Evolutionary conservation across 1,140 invertebrate species (phyloP), one percentile per base, ranked within the genome.

Genomic region (Bacillus rossius): DNA sequence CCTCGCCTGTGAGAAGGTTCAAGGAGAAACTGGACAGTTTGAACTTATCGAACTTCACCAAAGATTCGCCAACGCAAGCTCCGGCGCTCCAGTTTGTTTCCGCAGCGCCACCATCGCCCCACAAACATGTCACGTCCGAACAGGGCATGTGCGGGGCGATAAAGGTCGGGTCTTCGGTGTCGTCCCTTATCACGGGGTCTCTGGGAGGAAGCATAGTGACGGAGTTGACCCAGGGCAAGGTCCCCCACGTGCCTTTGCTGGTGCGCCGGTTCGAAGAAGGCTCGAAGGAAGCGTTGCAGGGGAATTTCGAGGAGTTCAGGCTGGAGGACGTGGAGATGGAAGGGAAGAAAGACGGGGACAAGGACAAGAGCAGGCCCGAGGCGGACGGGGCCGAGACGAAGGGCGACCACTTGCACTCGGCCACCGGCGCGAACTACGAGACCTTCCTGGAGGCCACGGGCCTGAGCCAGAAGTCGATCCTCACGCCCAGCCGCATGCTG

Each of bases 301-400:
- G 88, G 67, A 88, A 88, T 71, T 89, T 89, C 64, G 87, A 89
- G 65, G 87, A 89, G 64, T 89, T 89, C 66, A 87, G 87, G 68
- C 75, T 89, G 58, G 87, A 89, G 62, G 86, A 88, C 51, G 82
- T 83, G 64, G 85, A 88, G 68, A 77, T 88, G 17, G 84, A 81
- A 5, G 81, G 59, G 16, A 61, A 66, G n/a, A 34, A 88, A 62
- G 86, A 88, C 49, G 81, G 82, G 63, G 85, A 88, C 68, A 84
- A 81, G 5, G 81, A 61, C n/a, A 61, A 65, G 14, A 78, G 78
- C 57, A 75, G 79, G 56, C 77, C 77, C 16, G 79, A 82, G 48
- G 77, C 73, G 22, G 81, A 82, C 41, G 78, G 81, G 8, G 83
- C 82, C 0, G 81, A 84, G 60, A 19, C 51, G 19, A 55, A 48